Percentiles rank a stretch among this genome's conserved stretches.
Conservation (phyloP, 2,888 invertebrate genomes). For the Yponomeuta plumbellus region DNA sequence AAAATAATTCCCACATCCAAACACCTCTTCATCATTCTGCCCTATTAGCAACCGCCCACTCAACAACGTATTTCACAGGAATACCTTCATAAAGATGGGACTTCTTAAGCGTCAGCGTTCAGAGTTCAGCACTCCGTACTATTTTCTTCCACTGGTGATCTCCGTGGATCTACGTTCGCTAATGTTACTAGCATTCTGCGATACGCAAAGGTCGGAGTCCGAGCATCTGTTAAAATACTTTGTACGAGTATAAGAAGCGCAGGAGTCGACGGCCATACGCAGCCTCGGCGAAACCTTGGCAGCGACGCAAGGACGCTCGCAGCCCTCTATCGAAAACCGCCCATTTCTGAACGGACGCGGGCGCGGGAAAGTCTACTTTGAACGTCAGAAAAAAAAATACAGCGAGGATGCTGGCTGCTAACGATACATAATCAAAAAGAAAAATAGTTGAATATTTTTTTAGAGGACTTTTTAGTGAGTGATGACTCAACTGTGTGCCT, state of each 20-base stretch:
- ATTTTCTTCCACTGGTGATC: not conserved
- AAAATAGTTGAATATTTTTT: slow-evolving; percentile 13
- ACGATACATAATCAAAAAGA: not conserved
- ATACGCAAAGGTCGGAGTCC: slow-evolving; percentile 19
- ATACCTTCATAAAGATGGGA: not conserved
- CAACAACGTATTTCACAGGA: not conserved
- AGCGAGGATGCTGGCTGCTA: not conserved
- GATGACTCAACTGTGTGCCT: not conserved
- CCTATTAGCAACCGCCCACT: not conserved
- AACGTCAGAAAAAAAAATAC: slow-evolving; percentile 1
- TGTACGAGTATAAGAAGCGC: slow-evolving; percentile 65
- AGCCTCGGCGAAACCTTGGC: slow-evolving; percentile 66
- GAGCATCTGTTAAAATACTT: slow-evolving; percentile 39
- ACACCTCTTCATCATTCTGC: not conserved
- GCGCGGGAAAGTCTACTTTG: slow-evolving; percentile 53
- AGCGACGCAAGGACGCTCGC: slow-evolving; percentile 66
- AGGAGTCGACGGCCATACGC: slow-evolving; percentile 59
- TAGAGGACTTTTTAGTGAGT: slow-evolving; percentile 1
- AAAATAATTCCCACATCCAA: not conserved
- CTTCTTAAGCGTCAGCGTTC: not conserved
- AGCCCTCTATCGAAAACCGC: slow-evolving; percentile 57
- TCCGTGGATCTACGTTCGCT: not conserved
- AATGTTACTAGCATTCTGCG: slow-evolving; percentile 10
- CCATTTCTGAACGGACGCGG: slow-evolving; percentile 61
- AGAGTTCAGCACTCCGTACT: not conserved